Conservation (phyloP, 2,888 invertebrate species). For the Caenorhabditis sp. region DNA sequence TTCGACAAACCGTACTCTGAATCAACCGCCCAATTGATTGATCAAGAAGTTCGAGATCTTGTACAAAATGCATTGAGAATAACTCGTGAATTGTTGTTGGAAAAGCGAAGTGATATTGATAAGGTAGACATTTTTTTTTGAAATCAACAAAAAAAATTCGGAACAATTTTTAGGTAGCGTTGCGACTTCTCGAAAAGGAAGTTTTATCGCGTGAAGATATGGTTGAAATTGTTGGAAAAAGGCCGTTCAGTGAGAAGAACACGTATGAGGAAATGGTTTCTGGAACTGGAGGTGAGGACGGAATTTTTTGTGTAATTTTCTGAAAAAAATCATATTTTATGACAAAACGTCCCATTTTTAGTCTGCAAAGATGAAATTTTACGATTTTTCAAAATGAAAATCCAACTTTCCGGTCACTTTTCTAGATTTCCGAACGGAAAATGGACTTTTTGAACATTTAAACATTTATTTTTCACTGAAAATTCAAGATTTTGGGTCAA, state of each 20-base stretch:
- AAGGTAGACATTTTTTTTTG: slow-evolving; percentile 75
- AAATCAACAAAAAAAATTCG: neutral
- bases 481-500: no score
- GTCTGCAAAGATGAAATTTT: no score
- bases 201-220: slow-evolving; percentile 94
- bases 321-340: no score
- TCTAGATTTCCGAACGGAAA: no score
- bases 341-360: no score
- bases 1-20: slow-evolving; percentile 91
- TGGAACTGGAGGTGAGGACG: slow-evolving; percentile 79
- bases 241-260: slow-evolving; percentile 97
- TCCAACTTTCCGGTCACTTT: no score
- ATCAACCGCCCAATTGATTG: slow-evolving; percentile 92
- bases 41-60: slow-evolving; percentile 82
- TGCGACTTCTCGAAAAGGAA: slow-evolving; percentile 89
- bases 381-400: no score
- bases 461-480: no score
- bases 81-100: slow-evolving; percentile 81
- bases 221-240: slow-evolving; percentile 89
- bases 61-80: slow-evolving; percentile 82
- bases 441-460: no score
- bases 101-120: slow-evolving; percentile 85
- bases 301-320: no score
- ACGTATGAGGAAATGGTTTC: slow-evolving; percentile 99
- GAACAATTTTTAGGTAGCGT: slow-evolving; percentile 80